Evolutionary conservation across 2,113 vertebrate species (phyloP).

Genomic region (Romanogobio albipinnatus): DNA sequence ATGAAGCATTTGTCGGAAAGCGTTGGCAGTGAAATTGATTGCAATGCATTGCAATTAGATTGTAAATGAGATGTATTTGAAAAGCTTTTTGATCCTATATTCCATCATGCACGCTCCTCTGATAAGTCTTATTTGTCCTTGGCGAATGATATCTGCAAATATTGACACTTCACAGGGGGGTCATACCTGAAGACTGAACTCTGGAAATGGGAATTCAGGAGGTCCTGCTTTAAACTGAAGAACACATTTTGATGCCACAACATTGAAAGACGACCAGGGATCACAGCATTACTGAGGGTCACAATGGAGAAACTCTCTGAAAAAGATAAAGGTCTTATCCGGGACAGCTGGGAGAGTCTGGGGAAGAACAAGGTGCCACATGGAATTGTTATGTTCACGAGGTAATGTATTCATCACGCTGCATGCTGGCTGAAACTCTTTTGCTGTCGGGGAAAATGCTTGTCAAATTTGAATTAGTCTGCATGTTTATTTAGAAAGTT

Average conservation of each 20-base stretch:
- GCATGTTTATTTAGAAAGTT: slow-evolving; percentile 34
- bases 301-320: slow-evolving; percentile 77
- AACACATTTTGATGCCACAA: slow-evolving; percentile 37
- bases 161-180: slow-evolving; percentile 67
- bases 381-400: slow-evolving; percentile 88
- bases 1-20: neutral
- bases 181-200: slow-evolving; percentile 59
- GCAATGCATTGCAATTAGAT: neutral
- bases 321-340: slow-evolving; percentile 86
- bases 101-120: slow-evolving; percentile 18
- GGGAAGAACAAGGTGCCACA: slow-evolving; percentile 87
- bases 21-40: neutral
- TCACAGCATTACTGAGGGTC: slow-evolving; percentile 36
- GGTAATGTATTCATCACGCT: slow-evolving; percentile 71
- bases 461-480: neutral
- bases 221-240: slow-evolving; percentile 47
- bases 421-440: slow-evolving; percentile 9
- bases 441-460: neutral
- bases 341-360: slow-evolving; percentile 89
- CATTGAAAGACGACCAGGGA: slow-evolving; percentile 33
- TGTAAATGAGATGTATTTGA: neutral
- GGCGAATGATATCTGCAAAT: slow-evolving; percentile 45
- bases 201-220: slow-evolving; percentile 52
- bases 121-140: slow-evolving; percentile 17
- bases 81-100: neutral